Conservation (phyloP, 2,113 vertebrate genomes). For the Bothrops jararaca region DNA sequence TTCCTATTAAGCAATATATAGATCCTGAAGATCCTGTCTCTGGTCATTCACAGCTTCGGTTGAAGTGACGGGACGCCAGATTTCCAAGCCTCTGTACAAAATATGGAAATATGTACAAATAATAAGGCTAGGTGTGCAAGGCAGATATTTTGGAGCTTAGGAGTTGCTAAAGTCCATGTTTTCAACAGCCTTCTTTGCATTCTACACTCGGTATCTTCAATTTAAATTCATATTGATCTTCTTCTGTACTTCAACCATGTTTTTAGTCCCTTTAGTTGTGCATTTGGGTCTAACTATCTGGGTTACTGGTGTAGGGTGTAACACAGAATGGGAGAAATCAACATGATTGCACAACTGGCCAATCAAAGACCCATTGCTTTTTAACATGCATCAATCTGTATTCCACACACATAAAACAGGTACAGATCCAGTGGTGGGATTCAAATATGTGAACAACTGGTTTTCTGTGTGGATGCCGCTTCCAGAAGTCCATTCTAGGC, state of each 20-base stretch:
- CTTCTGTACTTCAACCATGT: not conserved
- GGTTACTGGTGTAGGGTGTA: not conserved
- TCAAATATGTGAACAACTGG: too few species aligned
- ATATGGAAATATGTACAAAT: not conserved
- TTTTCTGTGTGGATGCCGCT: too few species aligned
- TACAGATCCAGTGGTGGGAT: not conserved
- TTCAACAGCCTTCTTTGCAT: not conserved
- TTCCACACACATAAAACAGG: not conserved
- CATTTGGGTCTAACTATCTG: not conserved
- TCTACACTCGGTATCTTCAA: not conserved
- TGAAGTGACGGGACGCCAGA: not conserved
- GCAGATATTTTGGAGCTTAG: not conserved
- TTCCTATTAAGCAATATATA: not conserved
- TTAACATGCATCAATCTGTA: not conserved
- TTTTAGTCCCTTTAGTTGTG: not conserved
- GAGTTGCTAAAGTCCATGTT: not conserved
- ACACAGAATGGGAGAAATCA: not conserved
- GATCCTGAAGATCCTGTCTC: not conserved
- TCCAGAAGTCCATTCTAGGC: too few species aligned
- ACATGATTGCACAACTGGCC: not conserved
- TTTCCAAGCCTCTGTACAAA: not conserved
- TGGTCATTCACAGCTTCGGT: not conserved
- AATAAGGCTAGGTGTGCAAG: not conserved
- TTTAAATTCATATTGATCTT: not conserved
- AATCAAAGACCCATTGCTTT: not conserved